Evolutionary conservation across 2,797 vertebrate species (phyloP), one percentile per base, ranked within the genome.

Genomic region (Gambusia yucatana): DNA sequence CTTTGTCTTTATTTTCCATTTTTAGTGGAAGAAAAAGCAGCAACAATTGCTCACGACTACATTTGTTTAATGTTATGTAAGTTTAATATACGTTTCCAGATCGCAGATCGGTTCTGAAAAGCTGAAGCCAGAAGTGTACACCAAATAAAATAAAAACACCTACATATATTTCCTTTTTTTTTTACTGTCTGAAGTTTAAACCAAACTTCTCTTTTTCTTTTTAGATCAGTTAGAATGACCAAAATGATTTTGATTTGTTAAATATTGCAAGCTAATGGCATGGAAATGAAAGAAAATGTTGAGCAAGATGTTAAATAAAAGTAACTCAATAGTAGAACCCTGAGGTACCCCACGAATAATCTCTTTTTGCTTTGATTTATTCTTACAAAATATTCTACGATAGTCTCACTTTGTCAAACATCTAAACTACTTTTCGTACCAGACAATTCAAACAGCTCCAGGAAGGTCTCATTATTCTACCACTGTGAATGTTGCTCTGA

Each of bases 1-100:
- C 84, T 83, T 84, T 70, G 14, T 46, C 36, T 70, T 77, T 76
- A 33, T 75, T 82, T 78, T 73, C 55, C 8, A 20, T 67, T 61
- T 39, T 74, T 69, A 73, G 80, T 72, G 50, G 79, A 0, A 3
- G 16, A n/a, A 30, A 28, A 82, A 84, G 80, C 39, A 36, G 44
- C n/a, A 81, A 61, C 33, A 71, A 25, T 81, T 46, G 13, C 13
- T 75, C 67, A 75, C 73, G 25, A 65, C 67, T 36, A 30, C 36
- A 46, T 55, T 55, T n/a, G 46, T 44, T 46, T 47, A 52, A 14
- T 6, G 22, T 17, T 17, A 25, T 33, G 4, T 43, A 30, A 30
- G 3, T 16, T 14, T 14, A 5, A 1, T 20, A 25, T 43, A 52
- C 8, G 50, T 52, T 52, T 41, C 63, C 63, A 67, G 20, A 41